Percentiles rank a stretch among this genome's conserved stretches.
phyloP scores from a whole-genome alignment of 1,140 invertebrate species.

The Apocrypta bakeri region DNA sequence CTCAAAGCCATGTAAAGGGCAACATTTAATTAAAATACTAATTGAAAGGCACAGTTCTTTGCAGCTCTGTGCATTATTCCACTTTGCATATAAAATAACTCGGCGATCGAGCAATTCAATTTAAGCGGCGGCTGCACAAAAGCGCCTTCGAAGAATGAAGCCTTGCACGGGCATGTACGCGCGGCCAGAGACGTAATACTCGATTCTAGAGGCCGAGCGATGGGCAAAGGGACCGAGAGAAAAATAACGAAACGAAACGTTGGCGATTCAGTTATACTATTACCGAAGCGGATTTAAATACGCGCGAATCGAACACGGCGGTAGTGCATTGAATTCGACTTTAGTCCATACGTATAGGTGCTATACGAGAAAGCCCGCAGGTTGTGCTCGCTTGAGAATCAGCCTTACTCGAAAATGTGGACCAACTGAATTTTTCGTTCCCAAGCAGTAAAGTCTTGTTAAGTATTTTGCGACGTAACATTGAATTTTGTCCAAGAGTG shows the following conservation, averaged over 20 bases:
- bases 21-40: neutral
- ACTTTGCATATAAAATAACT: constrained; percentile 3
- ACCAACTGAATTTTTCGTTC: neutral
- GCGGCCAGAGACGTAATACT: neutral
- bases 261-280: neutral
- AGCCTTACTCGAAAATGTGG: too few species aligned
- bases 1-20: neutral
- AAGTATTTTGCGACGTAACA: neutral
- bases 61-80: neutral
- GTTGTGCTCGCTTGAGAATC: too few species aligned
- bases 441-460: neutral
- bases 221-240: neutral
- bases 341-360: too few species aligned
- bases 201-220: neutral
- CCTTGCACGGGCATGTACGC: too few species aligned
- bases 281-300: constrained; percentile 8
- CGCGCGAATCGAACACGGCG: neutral
- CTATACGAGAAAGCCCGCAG: too few species aligned
- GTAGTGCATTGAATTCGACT: constrained; percentile 16
- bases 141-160: neutral
- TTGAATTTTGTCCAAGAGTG: constrained; percentile 17
- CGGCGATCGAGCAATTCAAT: neutral
- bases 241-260: neutral
- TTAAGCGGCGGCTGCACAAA: neutral
- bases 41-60: neutral